Evolutionary conservation across 2,113 vertebrate genomes (phyloP), one percentile per base, ranked within the genome.

Genomic region (Lates calcarifer): DNA sequence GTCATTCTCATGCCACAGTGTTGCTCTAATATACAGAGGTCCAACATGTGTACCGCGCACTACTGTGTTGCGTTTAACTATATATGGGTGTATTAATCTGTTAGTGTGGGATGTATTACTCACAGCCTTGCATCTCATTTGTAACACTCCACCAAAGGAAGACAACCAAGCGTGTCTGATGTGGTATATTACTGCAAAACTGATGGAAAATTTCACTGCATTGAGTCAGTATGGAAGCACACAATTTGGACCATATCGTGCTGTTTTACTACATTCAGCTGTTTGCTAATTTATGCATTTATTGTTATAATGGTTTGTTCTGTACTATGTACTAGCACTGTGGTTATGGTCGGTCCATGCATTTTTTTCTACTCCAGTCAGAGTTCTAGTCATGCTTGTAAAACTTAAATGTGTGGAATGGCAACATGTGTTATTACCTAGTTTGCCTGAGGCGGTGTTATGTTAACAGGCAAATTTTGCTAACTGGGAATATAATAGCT

Each of bases 261-360:
- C 77, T 84, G 53, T 74, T 82, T 84, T 58, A 86, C 53, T 70
- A 56, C 57, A 73, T 79, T 81, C 62, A 35, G 70, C 89, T 87
- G 79, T 86, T 69, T 82, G 81, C 85, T 91, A 77, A 91, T 88
- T 63, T 88, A 89, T 91, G 87, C 87, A 75, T 83, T 77, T 86
- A 61, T 77, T 73, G 11, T 88, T 87, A 85, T 60, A 60, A 80
- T 66, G 70, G 45, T 82, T 86, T 86, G 56, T 79, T 77, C 75
- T 86, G 41, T 85, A 62, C 45, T 65, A 45, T 85, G 60, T 87
- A 86, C 79, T 82, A 86, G 78, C 64, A 29, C 72, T 84, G 83
- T 76, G 47, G 77, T 75, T 68, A 20, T 82, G 28, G 58, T 84
- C 28, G 7, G 41, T 73, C 26, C 49, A 43, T 71, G 49, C 26